These are phyloP conservation scores for Itoplectis maculator DNA, from an alignment of 2,888 invertebrate genomes.

Conservation along the genomic window DNA sequence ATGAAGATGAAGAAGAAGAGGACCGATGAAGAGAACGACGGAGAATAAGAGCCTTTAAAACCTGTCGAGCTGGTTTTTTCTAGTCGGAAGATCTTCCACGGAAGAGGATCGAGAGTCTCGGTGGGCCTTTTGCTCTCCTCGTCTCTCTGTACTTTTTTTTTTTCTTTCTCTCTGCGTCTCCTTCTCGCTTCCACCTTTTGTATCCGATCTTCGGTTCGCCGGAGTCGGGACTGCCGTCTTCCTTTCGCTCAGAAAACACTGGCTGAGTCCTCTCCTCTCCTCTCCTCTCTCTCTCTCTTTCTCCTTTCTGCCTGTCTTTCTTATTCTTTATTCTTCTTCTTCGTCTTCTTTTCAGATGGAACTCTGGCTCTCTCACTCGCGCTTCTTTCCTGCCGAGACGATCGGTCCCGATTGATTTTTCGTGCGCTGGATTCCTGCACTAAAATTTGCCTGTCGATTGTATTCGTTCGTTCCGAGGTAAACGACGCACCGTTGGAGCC, in stretches of 20 bases:
- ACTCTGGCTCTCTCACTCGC: neutral
- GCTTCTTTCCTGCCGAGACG: neutral
- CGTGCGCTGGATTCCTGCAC: neutral
- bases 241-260: conserved; percentile 32
- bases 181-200: conserved; percentile 41
- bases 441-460: neutral
- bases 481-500: neutral
- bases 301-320: conserved; percentile 37
- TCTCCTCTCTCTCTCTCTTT: neutral
- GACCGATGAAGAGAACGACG: conserved; percentile 28
- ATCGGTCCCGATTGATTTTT: conserved; percentile 8
- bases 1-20: conserved; percentile 18
- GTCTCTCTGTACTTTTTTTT: neutral
- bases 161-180: too few relatives aligned
- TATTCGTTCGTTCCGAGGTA: neutral
- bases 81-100: conserved; percentile 42
- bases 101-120: conserved; percentile 43
- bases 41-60: conserved; percentile 73
- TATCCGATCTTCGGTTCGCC: conserved; percentile 30
- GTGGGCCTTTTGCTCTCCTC: conserved; percentile 53
- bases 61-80: conserved; percentile 76
- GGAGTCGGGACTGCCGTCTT: conserved; percentile 14
- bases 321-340: conserved; percentile 42
- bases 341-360: neutral
- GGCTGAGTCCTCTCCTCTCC: neutral